Evolutionary conservation across 2,888 invertebrate genomes (phyloP).

Genomic region (Electrophaes corylata): DNA sequence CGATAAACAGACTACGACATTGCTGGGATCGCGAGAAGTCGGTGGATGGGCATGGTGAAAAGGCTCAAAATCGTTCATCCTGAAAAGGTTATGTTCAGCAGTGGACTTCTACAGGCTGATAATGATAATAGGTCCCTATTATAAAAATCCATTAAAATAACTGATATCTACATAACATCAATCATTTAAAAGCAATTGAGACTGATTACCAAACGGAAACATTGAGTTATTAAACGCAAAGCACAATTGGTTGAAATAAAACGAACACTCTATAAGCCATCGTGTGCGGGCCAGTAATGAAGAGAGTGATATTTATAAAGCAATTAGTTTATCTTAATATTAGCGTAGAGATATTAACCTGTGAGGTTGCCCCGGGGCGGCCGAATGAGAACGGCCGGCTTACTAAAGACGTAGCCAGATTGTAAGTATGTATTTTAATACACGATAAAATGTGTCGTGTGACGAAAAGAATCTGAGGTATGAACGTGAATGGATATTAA

Average conservation of each 20-base stretch:
- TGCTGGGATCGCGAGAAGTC: no score
- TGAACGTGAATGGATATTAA: neutral
- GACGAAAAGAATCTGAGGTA: neutral
- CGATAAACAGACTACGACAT: no score
- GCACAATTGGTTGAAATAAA: slow-evolving; percentile 37
- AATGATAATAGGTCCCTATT: no score
- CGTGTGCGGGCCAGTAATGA: slow-evolving; percentile 62
- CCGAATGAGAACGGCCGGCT: slow-evolving; percentile 15
- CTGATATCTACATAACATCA: slow-evolving; percentile 25
- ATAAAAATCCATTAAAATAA: neutral
- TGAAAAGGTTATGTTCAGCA: no score
- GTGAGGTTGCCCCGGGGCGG: slow-evolving; percentile 41
- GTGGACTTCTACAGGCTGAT: no score
- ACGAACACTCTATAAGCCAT: slow-evolving; percentile 19
- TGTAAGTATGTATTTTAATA: neutral
- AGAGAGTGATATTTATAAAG: slow-evolving; percentile 67
- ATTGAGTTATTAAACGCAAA: slow-evolving; percentile 38
- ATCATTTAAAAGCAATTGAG: slow-evolving; percentile 40
- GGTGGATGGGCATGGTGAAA: no score
- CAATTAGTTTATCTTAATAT: slow-evolving; percentile 72
- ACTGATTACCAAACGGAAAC: slow-evolving; percentile 38
- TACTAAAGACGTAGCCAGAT: neutral
- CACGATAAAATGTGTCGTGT: neutral
- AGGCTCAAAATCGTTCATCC: no score
- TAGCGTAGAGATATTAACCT: slow-evolving; percentile 62